Evolutionary conservation across 2,113 vertebrate genomes (phyloP).

Genomic region (Puffinus mauretanicus): DNA sequence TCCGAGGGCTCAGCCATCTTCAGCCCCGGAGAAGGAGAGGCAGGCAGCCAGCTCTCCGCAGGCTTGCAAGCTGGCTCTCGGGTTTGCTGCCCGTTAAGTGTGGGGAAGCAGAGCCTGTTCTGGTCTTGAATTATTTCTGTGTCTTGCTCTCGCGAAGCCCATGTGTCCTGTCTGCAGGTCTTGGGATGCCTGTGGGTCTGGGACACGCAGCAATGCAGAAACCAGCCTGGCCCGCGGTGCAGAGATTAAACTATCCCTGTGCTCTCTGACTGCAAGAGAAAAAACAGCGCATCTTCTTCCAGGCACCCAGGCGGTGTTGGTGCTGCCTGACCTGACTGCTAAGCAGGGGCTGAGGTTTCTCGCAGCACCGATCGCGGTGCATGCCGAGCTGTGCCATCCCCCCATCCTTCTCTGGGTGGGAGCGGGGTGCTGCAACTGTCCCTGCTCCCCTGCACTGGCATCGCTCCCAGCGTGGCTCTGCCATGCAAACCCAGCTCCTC

Average conservation of each 20-base stretch:
- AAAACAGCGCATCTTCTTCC: not conserved
- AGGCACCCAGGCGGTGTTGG: rapidly evolving
- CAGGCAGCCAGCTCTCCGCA: not conserved
- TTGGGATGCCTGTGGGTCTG: not conserved
- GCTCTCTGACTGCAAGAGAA: not conserved
- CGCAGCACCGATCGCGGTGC: not conserved
- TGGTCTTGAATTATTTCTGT: not conserved
- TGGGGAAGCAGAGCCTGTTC: not conserved
- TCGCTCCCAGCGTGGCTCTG: not conserved
- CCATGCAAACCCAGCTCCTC: not conserved
- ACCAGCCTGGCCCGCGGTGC: rapidly evolving
- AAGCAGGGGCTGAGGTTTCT: not conserved
- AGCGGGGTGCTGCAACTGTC: rapidly evolving
- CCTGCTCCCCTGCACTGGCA: rapidly evolving
- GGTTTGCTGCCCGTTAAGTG: not conserved
- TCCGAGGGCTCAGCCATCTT: not conserved
- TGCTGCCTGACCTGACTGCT: conserved; percentile 34
- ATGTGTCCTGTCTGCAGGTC: rapidly evolving
- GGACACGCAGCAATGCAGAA: not conserved
- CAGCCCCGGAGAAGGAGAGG: not conserved
- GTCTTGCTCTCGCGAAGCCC: not conserved
- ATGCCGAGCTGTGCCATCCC: rapidly evolving
- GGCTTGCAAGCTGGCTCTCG: not conserved
- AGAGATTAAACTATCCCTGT: not conserved
- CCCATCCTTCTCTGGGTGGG: not conserved